These are phyloP conservation scores for Tenualosa thibaudeaui DNA, from an alignment of 2,797 vertebrate species.

Conservation along the genomic window DNA sequence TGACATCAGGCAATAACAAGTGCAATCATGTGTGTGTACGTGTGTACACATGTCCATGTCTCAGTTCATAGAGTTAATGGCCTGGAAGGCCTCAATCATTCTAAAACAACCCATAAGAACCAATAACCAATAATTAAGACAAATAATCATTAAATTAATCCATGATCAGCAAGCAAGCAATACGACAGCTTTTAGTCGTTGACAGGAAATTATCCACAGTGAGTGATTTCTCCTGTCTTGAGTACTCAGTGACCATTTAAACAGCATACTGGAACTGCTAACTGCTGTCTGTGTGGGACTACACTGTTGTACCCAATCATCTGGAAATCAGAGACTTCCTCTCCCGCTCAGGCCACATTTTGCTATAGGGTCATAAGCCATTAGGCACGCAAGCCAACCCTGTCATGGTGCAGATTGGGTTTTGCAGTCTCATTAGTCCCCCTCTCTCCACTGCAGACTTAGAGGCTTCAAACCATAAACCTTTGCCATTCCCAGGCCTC, in stretches of 20 bases:
- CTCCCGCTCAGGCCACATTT: conserved; percentile 58
- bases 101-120: too few species aligned
- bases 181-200: not conserved
- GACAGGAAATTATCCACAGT: not conserved
- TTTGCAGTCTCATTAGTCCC: conserved; percentile 21
- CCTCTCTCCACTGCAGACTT: not conserved
- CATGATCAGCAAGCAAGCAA: not conserved
- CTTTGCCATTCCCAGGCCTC: conserved; percentile 1
- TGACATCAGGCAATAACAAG: not conserved
- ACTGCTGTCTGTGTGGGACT: not conserved
- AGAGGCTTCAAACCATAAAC: conserved; percentile 16
- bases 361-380: conserved; percentile 69
- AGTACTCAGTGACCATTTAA: not conserved
- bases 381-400: conserved; percentile 70
- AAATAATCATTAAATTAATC: too few species aligned
- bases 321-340: conserved; percentile 53
- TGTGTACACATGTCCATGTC: not conserved
- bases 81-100: too few species aligned
- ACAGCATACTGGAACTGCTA: not conserved
- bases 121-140: too few species aligned
- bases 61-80: not conserved
- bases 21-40: not conserved
- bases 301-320: conserved; percentile 39
- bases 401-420: conserved; percentile 46
- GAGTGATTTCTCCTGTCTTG: not conserved